Conservation (phyloP, 2,888 invertebrate species). For the Carabus problematicus region DNA sequence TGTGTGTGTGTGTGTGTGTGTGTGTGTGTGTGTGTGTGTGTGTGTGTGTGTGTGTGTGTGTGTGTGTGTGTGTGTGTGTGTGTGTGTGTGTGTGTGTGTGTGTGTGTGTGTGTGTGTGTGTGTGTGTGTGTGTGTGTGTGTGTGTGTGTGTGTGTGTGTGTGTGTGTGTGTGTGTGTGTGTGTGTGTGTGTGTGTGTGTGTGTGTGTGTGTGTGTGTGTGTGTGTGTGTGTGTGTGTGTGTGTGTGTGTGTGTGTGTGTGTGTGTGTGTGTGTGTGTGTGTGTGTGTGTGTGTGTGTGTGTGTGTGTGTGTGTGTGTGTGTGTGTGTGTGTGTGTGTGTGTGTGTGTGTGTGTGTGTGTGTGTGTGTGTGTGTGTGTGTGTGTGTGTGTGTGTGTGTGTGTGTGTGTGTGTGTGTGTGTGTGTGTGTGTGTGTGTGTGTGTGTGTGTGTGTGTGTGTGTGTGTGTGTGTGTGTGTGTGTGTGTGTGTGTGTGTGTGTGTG, state of each 20-base stretch:
- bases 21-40: conserved; percentile 1
- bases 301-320: conserved; percentile 1
- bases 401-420: conserved; percentile 1
- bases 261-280: not conserved
- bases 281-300: conserved; percentile 1
- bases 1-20: conserved; percentile 2
- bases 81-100: conserved; percentile 1
- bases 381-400: conserved; percentile 1
- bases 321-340: not conserved
- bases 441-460: conserved; percentile 2
- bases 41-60: not conserved
- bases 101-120: not conserved
- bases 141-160: not conserved
- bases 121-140: conserved; percentile 2
- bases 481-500: not conserved
- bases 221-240: conserved; percentile 2
- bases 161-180: conserved; percentile 1
- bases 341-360: conserved; percentile 2
- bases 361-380: not conserved
- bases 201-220: conserved; percentile 3
- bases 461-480: conserved; percentile 1
- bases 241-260: conserved; percentile 1
- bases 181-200: conserved; percentile 1
- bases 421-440: conserved; percentile 3
- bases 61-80: conserved; percentile 1